Percentiles rank a stretch among this genome's conserved stretches.
Evolutionary conservation across 2,888 invertebrate genomes (phyloP).

Genomic region (Theodoxus fluviatilis): DNA sequence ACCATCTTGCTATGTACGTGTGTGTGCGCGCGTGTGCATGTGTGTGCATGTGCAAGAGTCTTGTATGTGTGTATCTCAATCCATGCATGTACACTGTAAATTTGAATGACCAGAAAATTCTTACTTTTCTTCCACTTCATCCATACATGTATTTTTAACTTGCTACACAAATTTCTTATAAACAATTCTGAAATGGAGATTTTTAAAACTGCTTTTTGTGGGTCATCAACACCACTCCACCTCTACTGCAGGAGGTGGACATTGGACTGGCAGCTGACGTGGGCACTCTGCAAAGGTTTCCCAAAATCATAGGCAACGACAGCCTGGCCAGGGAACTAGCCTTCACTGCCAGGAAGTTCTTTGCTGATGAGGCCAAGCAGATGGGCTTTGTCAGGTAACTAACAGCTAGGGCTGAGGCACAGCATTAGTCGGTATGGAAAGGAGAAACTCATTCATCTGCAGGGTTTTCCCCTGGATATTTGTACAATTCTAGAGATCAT

Average conservation of each 20-base stretch:
- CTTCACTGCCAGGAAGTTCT: slow-evolving; percentile 83
- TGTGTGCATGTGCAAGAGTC: no score
- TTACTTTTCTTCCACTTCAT: no score
- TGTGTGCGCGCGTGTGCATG: no score
- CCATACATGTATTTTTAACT: slow-evolving; percentile 18
- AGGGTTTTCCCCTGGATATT: no score
- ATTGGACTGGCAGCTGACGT: slow-evolving; percentile 93
- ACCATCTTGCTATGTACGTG: no score
- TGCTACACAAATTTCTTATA: neutral
- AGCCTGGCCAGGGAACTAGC: slow-evolving; percentile 88
- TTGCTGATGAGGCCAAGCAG: slow-evolving; percentile 80
- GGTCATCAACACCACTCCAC: neutral
- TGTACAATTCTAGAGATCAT: no score
- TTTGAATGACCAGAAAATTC: no score
- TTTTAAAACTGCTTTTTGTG: neutral
- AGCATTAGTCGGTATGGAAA: no score
- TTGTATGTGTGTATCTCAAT: no score
- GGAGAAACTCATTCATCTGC: no score
- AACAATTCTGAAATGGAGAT: neutral
- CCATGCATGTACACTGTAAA: no score
- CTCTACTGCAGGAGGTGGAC: slow-evolving; percentile 62
- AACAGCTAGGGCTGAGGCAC: no score
- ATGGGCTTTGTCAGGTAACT: slow-evolving; percentile 83
- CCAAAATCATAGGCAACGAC: slow-evolving; percentile 86
- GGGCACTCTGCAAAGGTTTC: slow-evolving; percentile 89